phyloP scores from a whole-genome alignment of 2,888 invertebrate species.

The Sclerodermus sp. region DNA sequence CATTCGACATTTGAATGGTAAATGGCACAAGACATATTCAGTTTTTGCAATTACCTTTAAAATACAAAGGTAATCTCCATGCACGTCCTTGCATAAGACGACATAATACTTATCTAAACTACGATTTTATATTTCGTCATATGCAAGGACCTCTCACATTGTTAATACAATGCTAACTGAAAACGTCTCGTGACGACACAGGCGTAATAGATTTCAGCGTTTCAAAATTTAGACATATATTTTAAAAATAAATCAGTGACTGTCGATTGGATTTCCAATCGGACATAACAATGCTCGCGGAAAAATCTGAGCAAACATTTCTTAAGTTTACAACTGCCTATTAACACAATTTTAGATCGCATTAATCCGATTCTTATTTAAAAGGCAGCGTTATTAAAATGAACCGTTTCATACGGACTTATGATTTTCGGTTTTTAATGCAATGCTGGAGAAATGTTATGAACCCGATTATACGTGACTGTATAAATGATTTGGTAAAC shows the following conservation, averaged over 20 bases:
- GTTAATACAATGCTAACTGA: constrained; percentile 14
- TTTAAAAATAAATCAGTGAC: background rate
- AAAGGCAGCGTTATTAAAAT: constrained; percentile 12
- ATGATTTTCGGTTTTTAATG: too few species aligned
- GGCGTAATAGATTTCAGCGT: constrained; percentile 23
- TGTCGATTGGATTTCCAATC: constrained; percentile 3
- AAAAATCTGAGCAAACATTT: background rate
- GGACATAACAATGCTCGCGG: constrained; percentile 4
- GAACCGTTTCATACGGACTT: constrained; percentile 39
- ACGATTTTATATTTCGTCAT: constrained; percentile 16
- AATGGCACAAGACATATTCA: constrained; percentile 27
- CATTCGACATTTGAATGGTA: constrained; percentile 23
- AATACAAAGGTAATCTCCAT: constrained; percentile 9
- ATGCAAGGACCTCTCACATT: constrained; percentile 20
- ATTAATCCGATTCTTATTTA: background rate
- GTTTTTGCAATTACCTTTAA: constrained; percentile 15
- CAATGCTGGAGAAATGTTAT: too few species aligned
- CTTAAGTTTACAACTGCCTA: constrained; percentile 1
- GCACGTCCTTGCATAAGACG: constrained; percentile 22
- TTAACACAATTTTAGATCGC: background rate
- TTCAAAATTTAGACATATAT: background rate
- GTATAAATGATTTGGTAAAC: too few species aligned
- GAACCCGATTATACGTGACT: too few species aligned
- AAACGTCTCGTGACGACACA: constrained; percentile 36
- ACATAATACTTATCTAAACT: constrained; percentile 21